These are phyloP conservation scores for Dolichopus griseipennis DNA, from an alignment of 2,888 invertebrate genomes.

Conservation along the genomic window DNA sequence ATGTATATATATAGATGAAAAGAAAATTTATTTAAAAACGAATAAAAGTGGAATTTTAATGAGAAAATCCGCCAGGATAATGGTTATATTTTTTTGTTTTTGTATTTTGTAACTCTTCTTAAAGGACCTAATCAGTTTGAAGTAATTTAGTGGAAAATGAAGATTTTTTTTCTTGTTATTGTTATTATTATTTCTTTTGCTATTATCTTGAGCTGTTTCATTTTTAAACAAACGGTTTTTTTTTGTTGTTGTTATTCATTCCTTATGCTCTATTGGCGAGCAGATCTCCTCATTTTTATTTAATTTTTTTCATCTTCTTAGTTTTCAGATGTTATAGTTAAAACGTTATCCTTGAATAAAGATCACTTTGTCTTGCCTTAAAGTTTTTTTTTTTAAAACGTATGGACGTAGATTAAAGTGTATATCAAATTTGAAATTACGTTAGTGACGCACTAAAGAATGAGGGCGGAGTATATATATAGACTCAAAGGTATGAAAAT, in stretches of 20 bases:
- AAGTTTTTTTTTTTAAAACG: too few relatives aligned
- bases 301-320: neutral
- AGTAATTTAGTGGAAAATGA: conserved; percentile 11
- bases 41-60: conserved; percentile 6
- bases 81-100: neutral
- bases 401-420: too few relatives aligned
- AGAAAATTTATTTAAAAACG: neutral
- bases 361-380: neutral
- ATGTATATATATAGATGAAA: neutral
- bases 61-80: conserved; percentile 6
- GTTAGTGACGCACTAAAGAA: too few relatives aligned
- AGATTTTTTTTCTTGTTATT: neutral
- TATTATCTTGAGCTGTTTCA: too few relatives aligned
- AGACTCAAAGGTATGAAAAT: too few relatives aligned
- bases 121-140: conserved; percentile 7
- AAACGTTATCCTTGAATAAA: neutral
- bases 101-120: too few relatives aligned
- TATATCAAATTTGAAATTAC: too few relatives aligned
- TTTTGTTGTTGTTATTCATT: too few relatives aligned
- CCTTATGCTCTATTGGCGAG: too few relatives aligned
- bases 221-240: too few relatives aligned
- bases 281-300: neutral
- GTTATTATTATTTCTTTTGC: too few relatives aligned
- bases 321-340: neutral
- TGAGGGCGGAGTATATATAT: too few relatives aligned